Percentiles rank a stretch among this genome's conserved stretches.
phyloP scores from a whole-genome alignment of 2,113 vertebrate species.

The Pogona vitticeps region DNA sequence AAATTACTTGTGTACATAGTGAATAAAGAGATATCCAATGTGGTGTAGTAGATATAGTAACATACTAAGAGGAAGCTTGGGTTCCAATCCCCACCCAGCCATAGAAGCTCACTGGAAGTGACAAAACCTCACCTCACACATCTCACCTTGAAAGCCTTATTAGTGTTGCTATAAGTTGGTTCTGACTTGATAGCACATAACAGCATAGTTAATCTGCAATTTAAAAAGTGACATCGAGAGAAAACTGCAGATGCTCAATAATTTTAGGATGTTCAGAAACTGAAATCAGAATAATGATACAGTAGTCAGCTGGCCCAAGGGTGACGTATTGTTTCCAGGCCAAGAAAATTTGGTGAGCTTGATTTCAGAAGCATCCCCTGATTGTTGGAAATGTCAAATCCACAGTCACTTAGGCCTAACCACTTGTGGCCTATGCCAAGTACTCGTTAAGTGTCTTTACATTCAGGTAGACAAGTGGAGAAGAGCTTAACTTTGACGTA shows the following conservation, averaged over 20 bases:
- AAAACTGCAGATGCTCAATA: not conserved
- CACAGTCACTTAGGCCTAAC: not conserved
- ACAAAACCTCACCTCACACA: too few species aligned
- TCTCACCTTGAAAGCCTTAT: too few species aligned
- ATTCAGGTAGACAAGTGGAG: not conserved
- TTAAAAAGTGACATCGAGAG: not conserved
- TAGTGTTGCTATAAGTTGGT: too few species aligned
- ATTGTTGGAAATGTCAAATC: not conserved
- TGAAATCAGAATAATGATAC: not conserved
- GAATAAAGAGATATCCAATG: too few species aligned
- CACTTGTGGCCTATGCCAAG: not conserved
- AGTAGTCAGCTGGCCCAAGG: too few species aligned
- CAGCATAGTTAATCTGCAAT: not conserved
- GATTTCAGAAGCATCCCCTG: not conserved
- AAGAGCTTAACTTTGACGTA: not conserved
- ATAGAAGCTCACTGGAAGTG: too few species aligned
- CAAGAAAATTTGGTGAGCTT: not conserved
- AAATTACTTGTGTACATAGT: not conserved
- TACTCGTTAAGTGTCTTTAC: not conserved
- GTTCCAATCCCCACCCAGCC: too few species aligned
- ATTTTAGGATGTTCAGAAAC: not conserved
- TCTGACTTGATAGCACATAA: too few species aligned
- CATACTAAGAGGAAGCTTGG: too few species aligned
- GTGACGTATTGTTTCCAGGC: not conserved
- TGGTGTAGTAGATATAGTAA: too few species aligned